Evolutionary conservation across 1,140 invertebrate genomes (phyloP), one percentile per base, ranked within the genome.

Genomic region (Geopemphigus sp.): DNA sequence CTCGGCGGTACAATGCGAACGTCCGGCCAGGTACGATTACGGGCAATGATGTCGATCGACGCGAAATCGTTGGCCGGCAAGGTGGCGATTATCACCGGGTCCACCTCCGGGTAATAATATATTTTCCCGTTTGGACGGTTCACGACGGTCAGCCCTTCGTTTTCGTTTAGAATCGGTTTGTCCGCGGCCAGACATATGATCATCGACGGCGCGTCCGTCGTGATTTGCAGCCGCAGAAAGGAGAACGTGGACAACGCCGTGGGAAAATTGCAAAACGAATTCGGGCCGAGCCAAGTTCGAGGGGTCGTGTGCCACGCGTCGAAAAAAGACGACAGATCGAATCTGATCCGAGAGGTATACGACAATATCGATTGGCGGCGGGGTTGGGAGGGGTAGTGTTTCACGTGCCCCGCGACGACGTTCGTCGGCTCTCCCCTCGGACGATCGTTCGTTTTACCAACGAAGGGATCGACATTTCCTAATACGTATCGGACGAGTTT

Each of bases 11-110:
- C 66, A 2, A 50, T 68, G 12, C 0, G 11, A 1, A 50, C 6
- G 24, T 17, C 6, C 8, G 50, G 81, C 68, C 26, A 63, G 63
- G 59, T 39, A 64, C 17, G 56, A 3, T 19, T 66, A 6, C 14
- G 12, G 14, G 70, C 39, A 66, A 80, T 80, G 80, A 45, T 4
- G 22, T 57, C 80, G 19, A 80, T 57, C 8, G 22, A 45, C 0
- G 4, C 57, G 0, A 66, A 29, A 26, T n/a, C 63, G n/a, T 22
- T 80, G 5, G 63, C 45, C 11, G 95, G 94, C 72, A 96, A 95
- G 90, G 91, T 96, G 68, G 95, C 95, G 29, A 89, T 97, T 82
- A 91, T 98, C 11, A 97, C 96, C 64, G 96, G 95, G 53, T 97
- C 95, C 1, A 96, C 95, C 61, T 93, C 96, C 80, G 96, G 95